Evolutionary conservation across 2,797 vertebrate species (phyloP).

Genomic region (Aulostomus chinensis): DNA sequence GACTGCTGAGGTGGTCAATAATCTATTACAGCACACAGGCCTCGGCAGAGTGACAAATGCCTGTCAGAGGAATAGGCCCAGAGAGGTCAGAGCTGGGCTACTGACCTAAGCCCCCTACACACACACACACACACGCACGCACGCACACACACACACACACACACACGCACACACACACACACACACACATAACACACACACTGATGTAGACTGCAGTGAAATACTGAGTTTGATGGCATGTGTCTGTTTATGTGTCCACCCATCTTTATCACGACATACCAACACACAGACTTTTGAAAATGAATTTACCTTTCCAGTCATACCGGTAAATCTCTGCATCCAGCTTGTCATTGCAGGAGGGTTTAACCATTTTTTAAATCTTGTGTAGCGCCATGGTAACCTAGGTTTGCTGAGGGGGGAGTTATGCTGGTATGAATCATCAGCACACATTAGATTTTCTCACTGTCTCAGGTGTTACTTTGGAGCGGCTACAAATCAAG

Average conservation of each 20-base stretch:
- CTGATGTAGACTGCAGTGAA: constrained; percentile 5
- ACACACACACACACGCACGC: constrained; percentile 1
- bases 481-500: no score
- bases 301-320: constrained; percentile 30
- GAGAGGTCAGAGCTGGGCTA: constrained; percentile 78
- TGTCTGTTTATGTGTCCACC: constrained; percentile 16
- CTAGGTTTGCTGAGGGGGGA: no score
- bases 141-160: constrained; percentile 18
- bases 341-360: no score
- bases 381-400: neutral
- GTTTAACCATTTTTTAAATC: no score
- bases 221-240: constrained; percentile 23
- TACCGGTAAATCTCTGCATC: constrained; percentile 41
- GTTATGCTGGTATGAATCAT: no score
- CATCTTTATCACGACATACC: constrained; percentile 17
- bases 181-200: neutral
- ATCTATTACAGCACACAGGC: constrained; percentile 82
- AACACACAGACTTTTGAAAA: constrained; percentile 9
- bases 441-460: no score
- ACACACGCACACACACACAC: constrained; percentile 11
- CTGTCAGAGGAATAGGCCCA: constrained; percentile 81
- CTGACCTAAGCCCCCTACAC: constrained; percentile 69
- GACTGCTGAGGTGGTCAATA: constrained; percentile 84
- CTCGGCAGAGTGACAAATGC: constrained; percentile 84
- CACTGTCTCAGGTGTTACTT: no score